Evolutionary conservation across 2,113 vertebrate genomes (phyloP), one percentile per base, ranked within the genome.

Genomic region (Oryzias melastigma): DNA sequence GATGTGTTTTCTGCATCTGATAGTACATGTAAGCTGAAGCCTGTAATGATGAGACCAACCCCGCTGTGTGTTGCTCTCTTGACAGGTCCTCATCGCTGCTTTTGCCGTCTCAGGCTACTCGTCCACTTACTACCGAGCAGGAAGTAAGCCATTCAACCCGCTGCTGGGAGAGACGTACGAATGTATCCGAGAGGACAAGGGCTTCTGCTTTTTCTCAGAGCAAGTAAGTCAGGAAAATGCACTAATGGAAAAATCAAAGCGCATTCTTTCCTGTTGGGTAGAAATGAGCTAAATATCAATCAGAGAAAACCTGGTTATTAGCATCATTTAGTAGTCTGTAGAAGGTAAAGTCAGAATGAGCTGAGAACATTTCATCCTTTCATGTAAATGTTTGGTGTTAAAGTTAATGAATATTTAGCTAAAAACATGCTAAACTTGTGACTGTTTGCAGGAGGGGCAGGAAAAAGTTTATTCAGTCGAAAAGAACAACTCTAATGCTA

Each of bases 111-210:
- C 97, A 78, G 97, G 96, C 85, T 99, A 99, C 79, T 94, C 97
- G 61, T 96, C 95, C 82, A 99, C 97, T 0, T 99, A 98, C 83
- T 99, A 97, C 65, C 93, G 97, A 92, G 96, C 97, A 81, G 97
- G 97, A 93, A 99, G 96, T 87, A 99, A 99, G 91, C 97, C 97
- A 88, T 99, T 99, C 90, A 99, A 99, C 85, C 97, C 97, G 25
- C 86, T 99, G 56, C 97, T 99, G 5, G 97, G 97, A 80, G 97
- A 99, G 89, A 96, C 94, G 1, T 99, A 98, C 0, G 97, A 99
- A 92, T 97, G 95, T 91, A 95, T 99, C 76, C 91, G 97, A 76
- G 97, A 98, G 89, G 97, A 99, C 87, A 99, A 98, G 88, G 97
- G 97, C 83, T 95, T 99, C 89, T 92, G 97, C 82, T 99, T 99